Evolutionary conservation across 2,797 vertebrate species (phyloP), one percentile per base, ranked within the genome.

Genomic region (Cryptoprocta ferox): DNA sequence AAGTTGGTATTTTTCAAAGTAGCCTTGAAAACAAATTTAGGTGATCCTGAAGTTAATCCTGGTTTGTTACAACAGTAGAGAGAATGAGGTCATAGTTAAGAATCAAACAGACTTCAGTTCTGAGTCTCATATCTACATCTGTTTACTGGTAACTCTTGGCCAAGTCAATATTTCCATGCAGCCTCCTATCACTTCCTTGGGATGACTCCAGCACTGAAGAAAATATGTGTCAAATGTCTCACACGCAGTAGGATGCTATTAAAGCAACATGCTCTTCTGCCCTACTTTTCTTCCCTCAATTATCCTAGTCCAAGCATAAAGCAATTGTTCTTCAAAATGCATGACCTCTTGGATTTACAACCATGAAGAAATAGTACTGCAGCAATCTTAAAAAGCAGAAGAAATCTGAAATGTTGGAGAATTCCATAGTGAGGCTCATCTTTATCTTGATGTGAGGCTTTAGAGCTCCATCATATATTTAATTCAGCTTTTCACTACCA

Each of bases 391-490:
- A 11, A 94, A 53, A 95, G 63, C 61, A 88, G 82, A 14, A 79
- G 68, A 86, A 92, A 92, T 30, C 45, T 15, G 21, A 93, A 92
- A 79, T 79, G n/a, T 42, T 71, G 84, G 15, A 81, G n/a, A 88
- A 81, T 45, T 35, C 12, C 39, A n/a, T 1, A 1, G 5, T 42
- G 78, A 91, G n/a, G 11, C 12, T 50, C 4, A 0, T n/a, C 37
- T 45, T 35, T 18, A 73, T n/a, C 48, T 21, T 65, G 18, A 28
- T 70, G 16, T 45, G 37, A 14, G 18, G 32, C 91, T 50, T 86
- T 24, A 30, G n/a, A 86, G 63, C 21, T 53, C 81, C 5, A 88
- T 19, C 18, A 39, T 18, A 37, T 50, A 88, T n/a, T 95, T 82
- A 78, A 84, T 56, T 63, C n/a, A 89, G 53, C 12, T 71, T 71